Evolutionary conservation across 2,113 vertebrate genomes (phyloP).

Genomic region (Alouatta palliata): DNA sequence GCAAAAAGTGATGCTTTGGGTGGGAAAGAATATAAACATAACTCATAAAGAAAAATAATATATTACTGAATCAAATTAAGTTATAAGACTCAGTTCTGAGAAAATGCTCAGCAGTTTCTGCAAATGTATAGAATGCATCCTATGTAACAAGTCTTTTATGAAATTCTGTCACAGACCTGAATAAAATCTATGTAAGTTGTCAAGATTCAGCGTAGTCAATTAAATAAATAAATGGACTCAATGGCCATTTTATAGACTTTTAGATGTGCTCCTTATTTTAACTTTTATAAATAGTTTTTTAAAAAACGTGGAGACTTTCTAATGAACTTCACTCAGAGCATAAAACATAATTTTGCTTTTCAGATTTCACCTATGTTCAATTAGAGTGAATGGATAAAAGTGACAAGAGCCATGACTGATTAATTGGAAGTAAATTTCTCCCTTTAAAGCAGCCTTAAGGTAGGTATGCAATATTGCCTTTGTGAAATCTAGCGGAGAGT

Average conservation of each 20-base stretch:
- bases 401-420: conserved; percentile 65
- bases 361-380: conserved; percentile 73
- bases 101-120: conserved; percentile 39
- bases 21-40: conserved; percentile 53
- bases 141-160: conserved; percentile 48
- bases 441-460: conserved; percentile 69
- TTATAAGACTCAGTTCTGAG: conserved; percentile 57
- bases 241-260: conserved; percentile 40
- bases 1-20: conserved; percentile 52
- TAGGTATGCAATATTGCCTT: conserved; percentile 55
- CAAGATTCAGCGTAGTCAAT: conserved; percentile 56
- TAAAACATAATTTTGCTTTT: conserved; percentile 59
- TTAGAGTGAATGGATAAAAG: conserved; percentile 66
- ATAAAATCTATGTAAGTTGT: conserved; percentile 66
- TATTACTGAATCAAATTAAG: conserved; percentile 69
- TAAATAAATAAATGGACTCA: conserved; percentile 60
- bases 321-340: conserved; percentile 58
- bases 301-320: conserved; percentile 56
- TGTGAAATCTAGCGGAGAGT: conserved; percentile 60
- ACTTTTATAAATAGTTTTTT: conserved; percentile 16
- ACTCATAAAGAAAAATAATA: conserved; percentile 46
- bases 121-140: conserved; percentile 77
- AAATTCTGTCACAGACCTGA: conserved; percentile 57
- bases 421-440: conserved; percentile 70
- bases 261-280: conserved; percentile 23